Evolutionary conservation across 2,888 invertebrate species (phyloP).

Genomic region (Notocelia uddmanniana): DNA sequence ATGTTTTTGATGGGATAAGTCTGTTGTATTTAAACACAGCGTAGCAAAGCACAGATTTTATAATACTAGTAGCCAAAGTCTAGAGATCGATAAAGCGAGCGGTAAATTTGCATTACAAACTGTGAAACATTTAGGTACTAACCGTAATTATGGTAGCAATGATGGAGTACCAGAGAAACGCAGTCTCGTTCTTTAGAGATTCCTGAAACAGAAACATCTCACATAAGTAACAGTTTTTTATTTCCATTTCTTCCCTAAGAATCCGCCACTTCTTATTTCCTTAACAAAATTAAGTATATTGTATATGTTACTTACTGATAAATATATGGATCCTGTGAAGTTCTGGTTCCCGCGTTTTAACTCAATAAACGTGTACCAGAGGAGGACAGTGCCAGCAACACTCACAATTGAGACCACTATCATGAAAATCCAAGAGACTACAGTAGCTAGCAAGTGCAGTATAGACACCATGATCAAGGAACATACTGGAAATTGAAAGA

Average conservation of each 20-base stretch:
- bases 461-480: constrained; percentile 93
- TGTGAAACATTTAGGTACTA: too few relatives aligned
- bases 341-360: constrained; percentile 86
- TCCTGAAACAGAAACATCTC: constrained; percentile 86
- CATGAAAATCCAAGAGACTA: constrained; percentile 96
- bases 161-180: constrained; percentile 94
- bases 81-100: too few relatives aligned
- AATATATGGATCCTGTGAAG: constrained; percentile 65
- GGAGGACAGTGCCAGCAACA: constrained; percentile 90
- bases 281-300: not conserved
- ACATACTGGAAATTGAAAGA: constrained; percentile 87
- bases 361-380: constrained; percentile 96
- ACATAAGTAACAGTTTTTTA: not conserved
- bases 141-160: constrained; percentile 95
- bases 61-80: too few relatives aligned
- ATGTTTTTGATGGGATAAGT: too few relatives aligned
- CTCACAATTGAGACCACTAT: constrained; percentile 91
- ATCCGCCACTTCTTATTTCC: not conserved
- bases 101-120: too few relatives aligned
- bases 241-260: not conserved
- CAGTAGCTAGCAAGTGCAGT: constrained; percentile 92
- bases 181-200: constrained; percentile 93
- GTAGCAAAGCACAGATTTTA: too few relatives aligned
- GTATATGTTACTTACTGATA: constrained; percentile 68
- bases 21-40: too few relatives aligned